Percentiles rank a stretch among this genome's conserved stretches.
Conservation (phyloP, 2,113 vertebrate genomes). For the Laterallus jamaicensis region DNA sequence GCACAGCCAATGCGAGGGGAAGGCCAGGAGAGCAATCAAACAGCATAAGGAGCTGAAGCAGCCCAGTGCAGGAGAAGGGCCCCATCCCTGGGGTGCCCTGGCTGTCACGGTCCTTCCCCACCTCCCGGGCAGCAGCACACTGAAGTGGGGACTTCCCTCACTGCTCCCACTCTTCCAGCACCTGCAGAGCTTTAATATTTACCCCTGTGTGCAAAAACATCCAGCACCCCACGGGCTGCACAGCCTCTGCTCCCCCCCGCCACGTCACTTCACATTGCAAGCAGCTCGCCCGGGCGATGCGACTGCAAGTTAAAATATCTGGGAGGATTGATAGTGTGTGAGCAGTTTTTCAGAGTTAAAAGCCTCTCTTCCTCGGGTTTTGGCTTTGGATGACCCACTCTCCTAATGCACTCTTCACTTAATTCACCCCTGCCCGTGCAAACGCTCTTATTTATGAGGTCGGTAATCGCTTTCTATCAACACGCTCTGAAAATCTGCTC, state of each 20-base stretch:
- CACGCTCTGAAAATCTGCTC: constrained; percentile 1
- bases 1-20: not conserved
- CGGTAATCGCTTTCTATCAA: constrained; percentile 26
- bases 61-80: not conserved
- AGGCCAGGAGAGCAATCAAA: not conserved
- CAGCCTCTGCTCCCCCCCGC: not conserved
- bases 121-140: accelerated
- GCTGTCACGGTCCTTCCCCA: not conserved
- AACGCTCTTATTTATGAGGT: constrained; percentile 35
- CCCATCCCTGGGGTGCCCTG: not conserved
- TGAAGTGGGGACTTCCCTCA: not conserved
- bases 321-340: not conserved
- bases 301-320: not conserved
- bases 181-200: not conserved
- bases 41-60: not conserved
- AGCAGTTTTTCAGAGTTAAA: not conserved
- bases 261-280: not conserved
- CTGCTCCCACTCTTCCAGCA: not conserved
- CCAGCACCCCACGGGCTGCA: accelerated
- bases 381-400: not conserved
- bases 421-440: constrained; percentile 26
- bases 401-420: constrained; percentile 52
- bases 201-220: accelerated
- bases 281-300: not conserved
- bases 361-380: not conserved